Evolutionary conservation across 2,113 vertebrate species (phyloP).

Genomic region (Petaurus breviceps): DNA sequence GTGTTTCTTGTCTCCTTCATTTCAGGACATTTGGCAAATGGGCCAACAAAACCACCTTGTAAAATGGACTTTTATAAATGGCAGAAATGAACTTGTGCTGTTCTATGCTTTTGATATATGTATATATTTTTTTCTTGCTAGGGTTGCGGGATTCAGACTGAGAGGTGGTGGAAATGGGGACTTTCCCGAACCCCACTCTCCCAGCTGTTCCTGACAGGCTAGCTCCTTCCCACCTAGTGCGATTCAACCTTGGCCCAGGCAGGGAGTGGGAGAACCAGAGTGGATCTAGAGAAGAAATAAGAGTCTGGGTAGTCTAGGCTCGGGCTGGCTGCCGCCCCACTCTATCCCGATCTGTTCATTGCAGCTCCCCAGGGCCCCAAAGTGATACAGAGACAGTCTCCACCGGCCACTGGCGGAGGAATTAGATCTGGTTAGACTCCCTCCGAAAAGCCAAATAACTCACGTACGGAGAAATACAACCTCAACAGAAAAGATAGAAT

Average conservation of each 20-base stretch:
- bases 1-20: conserved; percentile 65
- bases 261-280: background rate
- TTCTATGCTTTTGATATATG: background rate
- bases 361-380: background rate
- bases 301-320: background rate
- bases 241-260: background rate
- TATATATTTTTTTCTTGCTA: background rate
- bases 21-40: conserved; percentile 65
- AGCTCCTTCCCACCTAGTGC: background rate
- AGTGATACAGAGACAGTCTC: background rate
- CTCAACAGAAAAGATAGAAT: background rate
- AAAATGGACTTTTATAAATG: conserved; percentile 72
- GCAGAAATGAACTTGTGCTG: conserved; percentile 53
- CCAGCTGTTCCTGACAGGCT: background rate
- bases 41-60: conserved; percentile 61
- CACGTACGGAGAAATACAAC: background rate
- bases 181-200: background rate
- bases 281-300: background rate
- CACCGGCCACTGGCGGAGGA: background rate
- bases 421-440: background rate
- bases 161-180: background rate
- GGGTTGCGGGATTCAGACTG: background rate
- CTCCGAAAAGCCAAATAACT: conserved; percentile 32
- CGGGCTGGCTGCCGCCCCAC: background rate
- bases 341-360: background rate